Evolutionary conservation across 1,140 invertebrate species (phyloP).

Genomic region (Psix sp.): DNA sequence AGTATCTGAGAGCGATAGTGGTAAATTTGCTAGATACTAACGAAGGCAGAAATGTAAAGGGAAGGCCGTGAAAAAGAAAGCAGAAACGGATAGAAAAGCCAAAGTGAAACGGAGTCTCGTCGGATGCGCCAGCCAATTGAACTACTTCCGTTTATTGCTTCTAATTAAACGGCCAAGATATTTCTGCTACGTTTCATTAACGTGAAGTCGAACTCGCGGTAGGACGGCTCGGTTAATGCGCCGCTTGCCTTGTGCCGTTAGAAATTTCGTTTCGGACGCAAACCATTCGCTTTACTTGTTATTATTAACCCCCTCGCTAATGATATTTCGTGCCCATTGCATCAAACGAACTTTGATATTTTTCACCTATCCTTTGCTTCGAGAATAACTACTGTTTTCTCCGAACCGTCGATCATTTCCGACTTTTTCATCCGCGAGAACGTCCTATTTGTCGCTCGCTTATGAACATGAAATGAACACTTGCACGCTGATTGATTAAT

Average conservation of each 20-base stretch:
- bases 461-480: slow-evolving; percentile 18
- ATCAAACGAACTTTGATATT: slow-evolving; percentile 46
- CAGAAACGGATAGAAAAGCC: slow-evolving; percentile 37
- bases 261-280: slow-evolving; percentile 44
- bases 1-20: slow-evolving; percentile 37
- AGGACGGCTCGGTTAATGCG: slow-evolving; percentile 64
- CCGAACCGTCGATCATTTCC: too few relatives aligned
- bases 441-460: slow-evolving; percentile 16
- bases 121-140: slow-evolving; percentile 73
- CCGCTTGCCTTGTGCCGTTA: slow-evolving; percentile 31
- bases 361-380: too few relatives aligned
- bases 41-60: slow-evolving; percentile 19
- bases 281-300: slow-evolving; percentile 41
- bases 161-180: slow-evolving; percentile 76
- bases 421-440: too few relatives aligned
- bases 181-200: slow-evolving; percentile 76
- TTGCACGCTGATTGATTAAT: slow-evolving; percentile 41
- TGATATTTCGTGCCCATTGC: slow-evolving; percentile 24
- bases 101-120: slow-evolving; percentile 53
- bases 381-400: too few relatives aligned
- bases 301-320: slow-evolving; percentile 50
- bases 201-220: slow-evolving; percentile 64
- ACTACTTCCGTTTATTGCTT: slow-evolving; percentile 75
- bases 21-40: slow-evolving; percentile 29
- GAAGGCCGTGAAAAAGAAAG: slow-evolving; percentile 32